Percentiles rank a stretch among this genome's conserved stretches.
phyloP scores from a whole-genome alignment of 2,888 invertebrate genomes.

The Trachelus iudaicus region DNA sequence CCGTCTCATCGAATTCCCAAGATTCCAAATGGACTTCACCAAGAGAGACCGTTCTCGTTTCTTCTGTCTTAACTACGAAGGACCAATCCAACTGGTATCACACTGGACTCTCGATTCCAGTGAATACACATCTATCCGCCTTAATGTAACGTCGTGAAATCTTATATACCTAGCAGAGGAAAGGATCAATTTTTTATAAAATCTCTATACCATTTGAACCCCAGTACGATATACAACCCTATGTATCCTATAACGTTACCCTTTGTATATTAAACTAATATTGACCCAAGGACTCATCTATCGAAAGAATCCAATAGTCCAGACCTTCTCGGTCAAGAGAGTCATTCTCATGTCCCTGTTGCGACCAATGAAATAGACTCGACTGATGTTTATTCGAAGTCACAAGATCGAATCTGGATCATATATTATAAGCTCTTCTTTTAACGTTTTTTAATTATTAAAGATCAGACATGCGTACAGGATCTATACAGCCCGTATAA shows the following conservation, averaged over 20 bases:
- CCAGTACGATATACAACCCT: neutral
- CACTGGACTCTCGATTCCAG: neutral
- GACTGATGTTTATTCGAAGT: conserved; percentile 13
- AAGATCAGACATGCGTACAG: neutral
- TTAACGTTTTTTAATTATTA: neutral
- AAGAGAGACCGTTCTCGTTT: neutral
- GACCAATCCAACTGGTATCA: neutral
- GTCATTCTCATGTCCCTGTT: conserved; percentile 3
- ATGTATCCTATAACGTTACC: conserved; percentile 37
- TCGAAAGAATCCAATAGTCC: conserved; percentile 29
- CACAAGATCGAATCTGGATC: neutral
- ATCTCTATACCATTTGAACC: neutral
- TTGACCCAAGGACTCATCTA: conserved; percentile 35
- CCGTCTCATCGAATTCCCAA: neutral
- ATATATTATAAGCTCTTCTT: neutral
- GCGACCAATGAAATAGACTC: conserved; percentile 25
- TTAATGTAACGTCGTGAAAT: neutral
- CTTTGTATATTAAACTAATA: conserved; percentile 49
- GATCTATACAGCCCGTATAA: neutral
- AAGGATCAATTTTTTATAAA: neutral
- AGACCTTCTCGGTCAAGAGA: conserved; percentile 7
- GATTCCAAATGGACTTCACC: neutral
- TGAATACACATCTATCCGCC: neutral
- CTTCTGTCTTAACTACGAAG: neutral
- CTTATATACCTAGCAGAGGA: neutral